These are phyloP conservation scores for Montipora cactus DNA, from an alignment of 64 coral and sea anemone species.

Conservation along the genomic window DNA sequence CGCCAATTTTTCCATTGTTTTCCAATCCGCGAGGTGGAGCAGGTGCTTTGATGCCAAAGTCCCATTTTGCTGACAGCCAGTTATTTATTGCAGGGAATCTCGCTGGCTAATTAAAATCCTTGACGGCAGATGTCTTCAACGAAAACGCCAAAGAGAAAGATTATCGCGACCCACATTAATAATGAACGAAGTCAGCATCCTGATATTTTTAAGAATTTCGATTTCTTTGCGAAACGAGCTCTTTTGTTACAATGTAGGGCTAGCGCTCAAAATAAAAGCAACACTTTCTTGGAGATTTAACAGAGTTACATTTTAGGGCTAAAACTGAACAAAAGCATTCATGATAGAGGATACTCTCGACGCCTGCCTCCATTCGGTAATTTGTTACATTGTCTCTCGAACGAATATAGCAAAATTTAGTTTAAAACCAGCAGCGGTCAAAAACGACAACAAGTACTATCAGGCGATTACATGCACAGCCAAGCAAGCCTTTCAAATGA, in stretches of 20 bases:
- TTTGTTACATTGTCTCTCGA: slow-evolving; percentile 3
- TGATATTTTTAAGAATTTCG: slow-evolving; percentile 19
- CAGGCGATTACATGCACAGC: too few species aligned
- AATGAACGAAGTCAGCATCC: slow-evolving; percentile 26
- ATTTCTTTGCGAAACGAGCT: slow-evolving; percentile 7
- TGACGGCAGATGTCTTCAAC: slow-evolving; percentile 33
- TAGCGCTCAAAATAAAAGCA: not conserved
- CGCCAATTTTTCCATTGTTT: slow-evolving; percentile 29
- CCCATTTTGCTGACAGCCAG: not conserved
- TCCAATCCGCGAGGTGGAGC: slow-evolving; percentile 5
- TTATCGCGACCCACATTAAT: slow-evolving; percentile 49
- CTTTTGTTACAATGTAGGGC: not conserved
- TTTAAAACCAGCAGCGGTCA: not conserved
- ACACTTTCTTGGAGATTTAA: not conserved
- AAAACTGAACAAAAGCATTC: not conserved
- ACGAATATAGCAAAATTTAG: not conserved
- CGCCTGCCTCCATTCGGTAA: not conserved
- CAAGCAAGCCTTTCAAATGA: not conserved
- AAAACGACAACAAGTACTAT: not conserved
- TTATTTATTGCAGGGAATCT: slow-evolving; percentile 30
- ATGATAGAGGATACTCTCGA: not conserved
- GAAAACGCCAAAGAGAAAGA: slow-evolving; percentile 32
- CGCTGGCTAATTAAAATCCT: slow-evolving; percentile 56
- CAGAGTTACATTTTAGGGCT: not conserved
- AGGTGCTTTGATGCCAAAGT: slow-evolving; percentile 9